A percentile compares a stretch with the other conserved stretches of the same genome.
phyloP scores from a whole-genome alignment of 2,888 invertebrate species.

The Drosophila rubida region DNA sequence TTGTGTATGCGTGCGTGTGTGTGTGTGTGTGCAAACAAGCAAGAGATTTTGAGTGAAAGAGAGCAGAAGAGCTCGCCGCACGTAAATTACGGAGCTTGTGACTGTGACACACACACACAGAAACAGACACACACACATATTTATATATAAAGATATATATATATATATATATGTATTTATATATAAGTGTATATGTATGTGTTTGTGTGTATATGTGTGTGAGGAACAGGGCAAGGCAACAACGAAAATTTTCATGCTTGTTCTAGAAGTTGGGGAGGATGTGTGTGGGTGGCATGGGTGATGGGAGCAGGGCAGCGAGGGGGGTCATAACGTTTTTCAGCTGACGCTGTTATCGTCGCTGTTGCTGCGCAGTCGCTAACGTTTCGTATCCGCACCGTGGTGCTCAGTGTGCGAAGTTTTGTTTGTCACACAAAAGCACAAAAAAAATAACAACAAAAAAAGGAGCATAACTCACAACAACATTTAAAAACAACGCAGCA shows the following conservation, averaged over 20 bases:
- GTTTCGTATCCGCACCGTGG: constrained; percentile 60
- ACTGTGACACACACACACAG: constrained; percentile 22
- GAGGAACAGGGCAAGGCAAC: constrained; percentile 59
- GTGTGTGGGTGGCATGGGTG: constrained; percentile 1
- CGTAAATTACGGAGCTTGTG: constrained; percentile 66
- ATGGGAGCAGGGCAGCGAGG: background rate
- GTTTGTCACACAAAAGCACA: constrained; percentile 25
- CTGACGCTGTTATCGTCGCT: constrained; percentile 49
- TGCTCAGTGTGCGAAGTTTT: constrained; percentile 43
- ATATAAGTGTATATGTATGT: constrained; percentile 9
- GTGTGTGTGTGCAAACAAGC: constrained; percentile 56
- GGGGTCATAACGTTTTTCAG: constrained; percentile 44
- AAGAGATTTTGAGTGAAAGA: constrained; percentile 71
- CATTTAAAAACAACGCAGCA: constrained; percentile 1
- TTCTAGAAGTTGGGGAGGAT: constrained; percentile 47
- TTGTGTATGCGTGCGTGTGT: constrained; percentile 35
- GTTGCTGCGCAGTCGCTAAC: constrained; percentile 75
- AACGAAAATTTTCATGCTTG: constrained; percentile 64
- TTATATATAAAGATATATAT: constrained; percentile 23
- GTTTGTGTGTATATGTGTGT: constrained; percentile 29
- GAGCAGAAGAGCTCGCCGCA: constrained; percentile 50
- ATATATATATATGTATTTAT: constrained; percentile 14
- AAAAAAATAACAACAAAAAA: background rate
- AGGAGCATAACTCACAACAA: constrained; percentile 27
- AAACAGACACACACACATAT: constrained; percentile 19